These are phyloP conservation scores for Mallotus villosus DNA, from an alignment of 2,797 vertebrate genomes.

Conservation along the genomic window DNA sequence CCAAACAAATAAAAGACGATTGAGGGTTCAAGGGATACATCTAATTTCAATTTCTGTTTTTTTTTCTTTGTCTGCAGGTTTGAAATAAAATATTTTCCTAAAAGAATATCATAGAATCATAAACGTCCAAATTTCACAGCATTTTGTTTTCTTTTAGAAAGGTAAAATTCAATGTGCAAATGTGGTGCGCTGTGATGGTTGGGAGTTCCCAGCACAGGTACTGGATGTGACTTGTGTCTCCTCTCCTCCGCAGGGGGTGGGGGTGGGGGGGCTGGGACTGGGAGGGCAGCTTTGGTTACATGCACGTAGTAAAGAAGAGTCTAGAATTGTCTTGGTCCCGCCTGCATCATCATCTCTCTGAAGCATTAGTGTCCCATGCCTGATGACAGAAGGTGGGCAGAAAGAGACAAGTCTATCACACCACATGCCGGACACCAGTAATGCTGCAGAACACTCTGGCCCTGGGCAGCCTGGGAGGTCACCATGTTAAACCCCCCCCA, in stretches of 20 bases:
- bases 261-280: conserved; percentile 37
- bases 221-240: conserved; percentile 76
- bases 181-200: conserved; percentile 79
- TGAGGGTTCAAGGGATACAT: conserved; percentile 35
- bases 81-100: conserved; percentile 42
- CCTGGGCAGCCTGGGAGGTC: neutral
- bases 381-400: conserved; percentile 67
- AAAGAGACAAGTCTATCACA: conserved; percentile 25
- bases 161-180: conserved; percentile 79
- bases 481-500: too few species aligned
- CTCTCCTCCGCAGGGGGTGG: conserved; percentile 32
- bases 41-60: conserved; percentile 42
- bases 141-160: conserved; percentile 75
- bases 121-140: conserved; percentile 90
- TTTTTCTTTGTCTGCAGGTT: conserved; percentile 49
- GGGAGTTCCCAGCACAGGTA: conserved; percentile 86
- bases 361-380: conserved; percentile 90
- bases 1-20: conserved; percentile 30
- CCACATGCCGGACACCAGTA: neutral
- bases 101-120: conserved; percentile 74
- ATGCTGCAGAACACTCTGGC: neutral
- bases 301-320: conserved; percentile 85
- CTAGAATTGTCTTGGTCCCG: conserved; percentile 85
- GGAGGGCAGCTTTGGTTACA: conserved; percentile 73
- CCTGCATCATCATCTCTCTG: conserved; percentile 68